Evolutionary conservation across 2,113 vertebrate species (phyloP).

Genomic region (Vireo altiloquus): DNA sequence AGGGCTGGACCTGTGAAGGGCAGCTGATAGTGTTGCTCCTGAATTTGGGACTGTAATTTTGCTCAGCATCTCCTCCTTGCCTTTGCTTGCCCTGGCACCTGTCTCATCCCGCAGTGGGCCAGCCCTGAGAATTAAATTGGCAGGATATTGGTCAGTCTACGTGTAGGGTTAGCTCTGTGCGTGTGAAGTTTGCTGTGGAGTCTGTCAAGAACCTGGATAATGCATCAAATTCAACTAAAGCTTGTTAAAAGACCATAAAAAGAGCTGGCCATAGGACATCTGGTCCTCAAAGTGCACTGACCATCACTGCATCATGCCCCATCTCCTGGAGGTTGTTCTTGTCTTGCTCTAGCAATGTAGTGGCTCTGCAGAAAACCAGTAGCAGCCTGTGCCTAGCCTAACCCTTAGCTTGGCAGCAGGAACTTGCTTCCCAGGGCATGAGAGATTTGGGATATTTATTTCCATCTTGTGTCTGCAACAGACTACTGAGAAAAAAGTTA

Average conservation of each 20-base stretch:
- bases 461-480: background rate
- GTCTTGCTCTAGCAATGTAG: background rate
- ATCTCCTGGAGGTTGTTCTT: background rate
- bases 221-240: background rate
- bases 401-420: background rate
- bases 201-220: background rate
- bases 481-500: background rate
- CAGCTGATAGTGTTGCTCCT: background rate
- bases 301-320: accelerated
- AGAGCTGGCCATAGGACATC: background rate
- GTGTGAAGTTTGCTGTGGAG: background rate
- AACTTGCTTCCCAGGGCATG: background rate
- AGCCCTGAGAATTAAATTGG: background rate
- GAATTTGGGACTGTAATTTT: background rate
- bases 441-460: background rate
- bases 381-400: background rate
- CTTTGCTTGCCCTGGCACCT: background rate
- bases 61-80: background rate
- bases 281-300: background rate
- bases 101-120: background rate
- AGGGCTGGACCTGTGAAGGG: background rate
- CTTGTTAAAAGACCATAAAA: background rate
- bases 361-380: background rate
- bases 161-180: background rate
- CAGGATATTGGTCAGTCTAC: background rate